These are phyloP conservation scores for Agriotes lineatus DNA, from an alignment of 2,888 invertebrate species.

Conservation along the genomic window DNA sequence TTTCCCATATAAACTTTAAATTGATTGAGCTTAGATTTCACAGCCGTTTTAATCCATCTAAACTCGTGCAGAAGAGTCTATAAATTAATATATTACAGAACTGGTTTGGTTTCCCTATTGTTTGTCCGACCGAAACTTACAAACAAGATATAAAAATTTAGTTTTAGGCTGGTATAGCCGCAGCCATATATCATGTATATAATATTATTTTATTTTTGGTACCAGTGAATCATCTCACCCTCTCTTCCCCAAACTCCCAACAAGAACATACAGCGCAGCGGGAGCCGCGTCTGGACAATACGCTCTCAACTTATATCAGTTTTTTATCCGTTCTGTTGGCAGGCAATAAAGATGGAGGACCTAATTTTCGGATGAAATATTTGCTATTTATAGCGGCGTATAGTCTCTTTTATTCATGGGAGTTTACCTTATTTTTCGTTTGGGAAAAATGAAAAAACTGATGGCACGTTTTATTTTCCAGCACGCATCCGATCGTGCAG, in stretches of 20 bases:
- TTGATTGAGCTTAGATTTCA: too few species aligned
- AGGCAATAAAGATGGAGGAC: slow-evolving; percentile 65
- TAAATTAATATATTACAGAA: background rate
- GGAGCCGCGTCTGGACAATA: slow-evolving; percentile 63
- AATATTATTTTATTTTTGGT: slow-evolving; percentile 59
- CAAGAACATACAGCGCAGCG: slow-evolving; percentile 61
- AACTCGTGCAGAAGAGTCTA: too few species aligned
- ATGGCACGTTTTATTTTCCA: too few species aligned
- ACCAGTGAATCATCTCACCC: slow-evolving; percentile 60
- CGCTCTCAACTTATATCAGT: slow-evolving; percentile 62
- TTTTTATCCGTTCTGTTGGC: slow-evolving; percentile 64
- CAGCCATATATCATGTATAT: slow-evolving; percentile 55
- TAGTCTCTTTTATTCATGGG: background rate
- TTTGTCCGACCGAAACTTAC: slow-evolving; percentile 13
- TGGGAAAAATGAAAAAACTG: too few species aligned
- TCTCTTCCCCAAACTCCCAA: slow-evolving; percentile 48
- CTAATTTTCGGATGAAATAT: slow-evolving; percentile 64
- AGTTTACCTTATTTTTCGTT: slow-evolving; percentile 16
- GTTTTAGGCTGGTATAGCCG: slow-evolving; percentile 35
- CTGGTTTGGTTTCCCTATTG: background rate
- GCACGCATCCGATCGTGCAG: too few species aligned
- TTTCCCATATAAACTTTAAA: too few species aligned
- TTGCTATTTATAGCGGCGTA: slow-evolving; percentile 58
- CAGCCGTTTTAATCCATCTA: too few species aligned
- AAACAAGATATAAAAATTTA: slow-evolving; percentile 37